Evolutionary conservation across 2,888 invertebrate genomes (phyloP).

Genomic region (Nezara viridula): DNA sequence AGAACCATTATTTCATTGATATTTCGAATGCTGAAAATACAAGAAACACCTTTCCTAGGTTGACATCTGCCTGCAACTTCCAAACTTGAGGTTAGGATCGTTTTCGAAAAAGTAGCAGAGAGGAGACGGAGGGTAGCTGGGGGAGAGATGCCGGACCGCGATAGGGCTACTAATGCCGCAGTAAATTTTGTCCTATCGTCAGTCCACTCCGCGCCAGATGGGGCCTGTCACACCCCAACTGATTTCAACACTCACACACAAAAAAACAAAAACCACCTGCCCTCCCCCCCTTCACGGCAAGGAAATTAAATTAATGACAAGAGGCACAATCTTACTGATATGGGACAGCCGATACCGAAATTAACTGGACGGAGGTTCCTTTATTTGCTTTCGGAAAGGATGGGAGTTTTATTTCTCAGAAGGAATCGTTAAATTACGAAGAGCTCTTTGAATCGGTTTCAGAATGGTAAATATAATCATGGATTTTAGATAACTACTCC

Average conservation of each 20-base stretch:
- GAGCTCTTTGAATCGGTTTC: too few relatives aligned
- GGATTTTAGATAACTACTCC: too few relatives aligned
- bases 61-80: not conserved
- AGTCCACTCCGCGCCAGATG: conserved; percentile 30
- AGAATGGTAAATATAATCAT: too few relatives aligned
- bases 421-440: not conserved
- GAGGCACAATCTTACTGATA: not conserved
- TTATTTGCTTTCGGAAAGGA: not conserved
- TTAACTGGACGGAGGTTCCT: not conserved
- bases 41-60: not conserved
- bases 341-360: not conserved
- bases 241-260: not conserved
- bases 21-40: not conserved
- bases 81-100: not conserved
- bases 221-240: conserved; percentile 40
- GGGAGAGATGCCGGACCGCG: not conserved
- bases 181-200: conserved; percentile 45
- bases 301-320: conserved; percentile 23
- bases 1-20: not conserved
- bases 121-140: not conserved
- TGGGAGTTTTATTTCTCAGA: not conserved
- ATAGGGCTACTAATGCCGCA: conserved; percentile 42
- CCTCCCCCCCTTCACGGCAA: not conserved
- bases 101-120: not conserved
- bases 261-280: not conserved